Evolutionary conservation across 1,140 invertebrate species (phyloP), one percentile per base, ranked within the genome.

Genomic region (Andricus grossulariae): DNA sequence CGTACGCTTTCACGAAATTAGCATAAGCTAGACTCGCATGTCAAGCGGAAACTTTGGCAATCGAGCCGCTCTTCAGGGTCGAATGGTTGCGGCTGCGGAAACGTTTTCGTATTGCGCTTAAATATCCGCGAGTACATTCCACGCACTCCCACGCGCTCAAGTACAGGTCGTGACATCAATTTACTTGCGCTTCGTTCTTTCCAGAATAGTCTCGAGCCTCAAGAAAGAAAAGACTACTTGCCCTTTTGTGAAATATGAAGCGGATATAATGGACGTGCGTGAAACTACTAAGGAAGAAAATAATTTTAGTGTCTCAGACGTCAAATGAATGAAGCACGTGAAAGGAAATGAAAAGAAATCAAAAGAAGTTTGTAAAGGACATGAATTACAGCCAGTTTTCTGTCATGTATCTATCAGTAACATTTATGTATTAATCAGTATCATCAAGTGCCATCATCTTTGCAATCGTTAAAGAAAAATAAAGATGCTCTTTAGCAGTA

Each of bases 51-150:
- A 72, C 71, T 72, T 72, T 50, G 16, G 77, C 19, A 79, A 76
- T 75, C 60, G 71, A 49, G 55, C 72, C 15, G 25, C 49, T 18
- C 55, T 55, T 77, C 79, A 77, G 75, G 75, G 79, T 76, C 72
- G 66, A 50, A 49, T 54, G 57, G 19, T 21, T 50, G 39, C 50
- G 50, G 25, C 75, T 75, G 50, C 77, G 77, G 77, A 79, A 79
- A 79, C 21, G 77, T 50, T 73, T 79, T 70, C 50, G 54, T 66
- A 32, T 66, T 39, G 57, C 25, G 25, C 13, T 66, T 66, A 66
- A 66, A 39, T 66, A 66, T 66, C 60, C 60, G 25, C 60, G 57
- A 66, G 25, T 66, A 66, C 57, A 66, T 66, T 66, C 57, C 57
- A 66, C 57, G 57, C 57, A 66, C 57, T 66, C 57, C 57, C 57